Evolutionary conservation across 2,888 invertebrate genomes (phyloP), one percentile per base, ranked within the genome.

Genomic region (Agonopterix subpropinquella): DNA sequence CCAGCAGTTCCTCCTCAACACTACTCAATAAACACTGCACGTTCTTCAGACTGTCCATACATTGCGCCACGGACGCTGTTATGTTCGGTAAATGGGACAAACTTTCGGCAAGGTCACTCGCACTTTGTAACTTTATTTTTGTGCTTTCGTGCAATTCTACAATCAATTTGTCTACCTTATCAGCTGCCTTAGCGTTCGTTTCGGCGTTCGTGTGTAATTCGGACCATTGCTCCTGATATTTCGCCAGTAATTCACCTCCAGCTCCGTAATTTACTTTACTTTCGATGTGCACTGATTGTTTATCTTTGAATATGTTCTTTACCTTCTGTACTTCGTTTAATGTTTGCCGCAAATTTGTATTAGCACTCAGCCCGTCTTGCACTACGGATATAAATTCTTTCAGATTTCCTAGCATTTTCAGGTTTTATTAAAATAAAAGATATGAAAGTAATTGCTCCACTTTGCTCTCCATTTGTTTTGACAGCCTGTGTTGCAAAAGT

Each of bases 201-300:
- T 94, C 94, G 1, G 93, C 92, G 51, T 91, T 86, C 55, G 90
- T 88, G 58, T 94, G 94, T 44, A 94, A 70, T 59, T 92, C 91
- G 11, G 89, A 91, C 95, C 95, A 95, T 54, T 92, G 87, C 44
- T 91, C 82, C 71, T 94, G 93, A 73, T 92, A 94, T 73, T 92
- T 91, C 54, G 91, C 90, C 45, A 95, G 74, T 53, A 94, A 78
- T 54, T 91, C 91, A 36, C 91, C 91, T 4, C 94, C 95, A 58
- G 93, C 93, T 64, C 92, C 90, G 47, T 78, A 87, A 57, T 85
- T 84, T 1, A 86, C 83, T 69, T 77, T 80, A 50, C 71, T 77
- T 63, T 82, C 83, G 44, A 58, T 70, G 1, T 59, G 56, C 39
- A 70, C 62, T 62, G 75, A 79, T 44, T 78, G 80, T 58, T 77